Conservation (phyloP, 2,113 vertebrate species). For the Oryctolagus cuniculus region mOryCun1.1 NC_091438.1:118245501-118246000, state of each 20-base stretch:
- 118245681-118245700: fast-evolving
- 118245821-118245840: background rate
- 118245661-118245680: background rate
- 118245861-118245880: no score
- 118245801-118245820: conserved; percentile 49
- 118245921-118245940: background rate
- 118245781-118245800: conserved; percentile 40
- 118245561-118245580: no score
- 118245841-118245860: background rate
- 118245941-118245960: background rate
- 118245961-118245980: background rate
- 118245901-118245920: background rate
- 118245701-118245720: background rate
- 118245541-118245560: no score
- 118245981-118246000: background rate
- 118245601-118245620: no score
- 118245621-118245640: background rate
- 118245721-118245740: background rate
- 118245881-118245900: no score
- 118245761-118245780: background rate
- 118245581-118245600: background rate
- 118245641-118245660: background rate
- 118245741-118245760: background rate
- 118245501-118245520: no score
- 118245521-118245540: no score